phyloP scores from a whole-genome alignment of 2,888 invertebrate genomes.

The Conchocele bisecta region DNA sequence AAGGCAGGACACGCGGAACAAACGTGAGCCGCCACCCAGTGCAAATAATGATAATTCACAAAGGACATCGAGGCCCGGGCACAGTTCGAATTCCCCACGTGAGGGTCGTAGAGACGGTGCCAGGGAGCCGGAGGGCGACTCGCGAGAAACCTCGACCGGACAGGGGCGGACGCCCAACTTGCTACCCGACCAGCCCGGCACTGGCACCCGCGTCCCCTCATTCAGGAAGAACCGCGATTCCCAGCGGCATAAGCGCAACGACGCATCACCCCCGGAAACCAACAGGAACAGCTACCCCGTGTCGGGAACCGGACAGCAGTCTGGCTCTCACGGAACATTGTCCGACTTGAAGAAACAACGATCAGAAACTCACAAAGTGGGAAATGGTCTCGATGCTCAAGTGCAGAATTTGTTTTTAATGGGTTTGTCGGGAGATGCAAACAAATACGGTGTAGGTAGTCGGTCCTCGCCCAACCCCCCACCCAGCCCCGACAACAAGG shows the following conservation, averaged over 20 bases:
- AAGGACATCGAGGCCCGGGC: not conserved
- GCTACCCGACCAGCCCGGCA: too few relatives aligned
- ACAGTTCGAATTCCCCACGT: slow-evolving; percentile 4
- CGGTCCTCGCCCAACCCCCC: not conserved
- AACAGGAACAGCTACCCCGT: slow-evolving; percentile 4
- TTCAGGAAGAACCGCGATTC: slow-evolving; percentile 57
- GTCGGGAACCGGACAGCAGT: slow-evolving; percentile 82
- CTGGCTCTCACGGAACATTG: slow-evolving; percentile 91
- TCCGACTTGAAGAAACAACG: slow-evolving; percentile 97
- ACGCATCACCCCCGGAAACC: not conserved
- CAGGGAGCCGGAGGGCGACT: slow-evolving; percentile 1
- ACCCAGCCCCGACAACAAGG: slow-evolving; percentile 2
- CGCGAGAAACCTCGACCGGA: slow-evolving; percentile 1
- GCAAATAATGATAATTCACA: slow-evolving; percentile 18
- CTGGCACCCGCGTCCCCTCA: too few relatives aligned
- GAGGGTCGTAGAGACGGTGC: slow-evolving; percentile 20
- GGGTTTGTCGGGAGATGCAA: slow-evolving; percentile 58
- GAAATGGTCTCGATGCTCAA: slow-evolving; percentile 65
- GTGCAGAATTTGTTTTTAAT: slow-evolving; percentile 74
- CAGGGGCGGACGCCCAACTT: slow-evolving; percentile 21
- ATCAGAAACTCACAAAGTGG: slow-evolving; percentile 67
- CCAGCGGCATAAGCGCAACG: slow-evolving; percentile 22
- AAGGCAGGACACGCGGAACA: not conserved
- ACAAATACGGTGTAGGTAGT: slow-evolving; percentile 56
- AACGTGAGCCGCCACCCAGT: slow-evolving; percentile 1